phyloP scores from a whole-genome alignment of 2,797 vertebrate genomes.

The Nothura maculosa region DNA sequence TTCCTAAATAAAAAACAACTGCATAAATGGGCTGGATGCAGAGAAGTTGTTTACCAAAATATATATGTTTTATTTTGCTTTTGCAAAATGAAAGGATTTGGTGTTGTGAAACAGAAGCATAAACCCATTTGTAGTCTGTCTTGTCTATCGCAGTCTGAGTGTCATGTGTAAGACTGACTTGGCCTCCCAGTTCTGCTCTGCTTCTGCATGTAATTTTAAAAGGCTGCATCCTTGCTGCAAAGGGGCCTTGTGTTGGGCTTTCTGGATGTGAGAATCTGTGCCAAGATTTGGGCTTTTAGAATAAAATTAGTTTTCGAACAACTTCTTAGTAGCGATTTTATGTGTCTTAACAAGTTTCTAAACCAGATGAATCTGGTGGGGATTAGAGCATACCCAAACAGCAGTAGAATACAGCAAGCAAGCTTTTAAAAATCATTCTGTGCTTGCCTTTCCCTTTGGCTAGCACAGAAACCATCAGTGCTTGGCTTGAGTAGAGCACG shows the following conservation, averaged over 20 bases:
- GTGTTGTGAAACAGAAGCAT: not conserved
- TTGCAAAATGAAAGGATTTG: not conserved
- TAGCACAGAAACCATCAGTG: not conserved
- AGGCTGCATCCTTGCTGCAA: not conserved
- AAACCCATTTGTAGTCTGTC: accelerated
- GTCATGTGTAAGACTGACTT: not conserved
- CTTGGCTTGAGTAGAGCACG: not conserved
- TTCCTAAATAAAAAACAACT: not conserved
- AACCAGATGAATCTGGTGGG: not conserved
- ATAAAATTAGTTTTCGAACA: not conserved
- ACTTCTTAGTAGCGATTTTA: not conserved
- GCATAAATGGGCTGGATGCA: not conserved
- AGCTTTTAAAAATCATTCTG: not conserved
- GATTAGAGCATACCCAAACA: not conserved
- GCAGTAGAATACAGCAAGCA: not conserved
- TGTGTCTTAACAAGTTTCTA: not conserved
- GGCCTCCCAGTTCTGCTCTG: not conserved
- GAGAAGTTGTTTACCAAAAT: not conserved
- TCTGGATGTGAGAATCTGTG: not conserved
- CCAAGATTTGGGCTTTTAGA: not conserved
- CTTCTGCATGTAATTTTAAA: not conserved
- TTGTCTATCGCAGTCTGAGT: not conserved
- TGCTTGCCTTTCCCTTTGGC: not conserved
- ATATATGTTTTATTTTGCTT: too few species aligned
- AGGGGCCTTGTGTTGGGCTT: not conserved